Percentiles rank a stretch among this genome's conserved stretches.
Conservation (phyloP, 2,113 vertebrate genomes). For the Peromyscus polionotus region DNA sequence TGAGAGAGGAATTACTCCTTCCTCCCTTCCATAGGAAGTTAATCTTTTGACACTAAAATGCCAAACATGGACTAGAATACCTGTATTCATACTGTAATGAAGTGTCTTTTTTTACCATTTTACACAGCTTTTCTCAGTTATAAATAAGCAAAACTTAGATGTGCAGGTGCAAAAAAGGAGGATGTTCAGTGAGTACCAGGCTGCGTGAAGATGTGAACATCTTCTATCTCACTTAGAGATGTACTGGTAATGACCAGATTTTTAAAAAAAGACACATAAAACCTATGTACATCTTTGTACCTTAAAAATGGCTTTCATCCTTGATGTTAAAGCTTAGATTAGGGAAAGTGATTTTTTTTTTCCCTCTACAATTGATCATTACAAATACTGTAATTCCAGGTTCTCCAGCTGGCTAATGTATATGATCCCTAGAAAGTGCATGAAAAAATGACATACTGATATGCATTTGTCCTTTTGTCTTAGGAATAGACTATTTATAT, state of each 20-base stretch:
- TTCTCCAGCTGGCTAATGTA: too few relatives aligned
- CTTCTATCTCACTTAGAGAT: not conserved
- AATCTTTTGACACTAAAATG: not conserved
- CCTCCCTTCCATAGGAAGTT: too few relatives aligned
- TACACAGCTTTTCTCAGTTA: not conserved
- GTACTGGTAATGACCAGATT: not conserved
- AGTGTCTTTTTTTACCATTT: not conserved
- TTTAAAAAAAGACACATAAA: not conserved
- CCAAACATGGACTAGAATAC: not conserved
- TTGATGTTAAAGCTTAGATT: not conserved
- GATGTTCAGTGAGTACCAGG: not conserved
- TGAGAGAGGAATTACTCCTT: not conserved
- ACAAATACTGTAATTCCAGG: too few relatives aligned
- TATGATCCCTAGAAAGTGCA: too few relatives aligned
- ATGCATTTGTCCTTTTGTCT: too few relatives aligned
- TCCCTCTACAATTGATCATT: not conserved
- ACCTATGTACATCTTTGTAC: not conserved
- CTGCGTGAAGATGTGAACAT: not conserved
- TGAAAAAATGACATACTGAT: too few relatives aligned
- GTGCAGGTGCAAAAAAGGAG: too few relatives aligned
- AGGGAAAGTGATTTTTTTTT: not conserved
- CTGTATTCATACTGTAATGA: not conserved
- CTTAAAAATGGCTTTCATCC: not conserved
- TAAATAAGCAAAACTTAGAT: not conserved
- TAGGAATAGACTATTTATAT: too few relatives aligned